A percentile compares a stretch with the other conserved stretches of the same genome.
Evolutionary conservation across 2,888 invertebrate genomes (phyloP).

Genomic region (Netelia virgata): DNA sequence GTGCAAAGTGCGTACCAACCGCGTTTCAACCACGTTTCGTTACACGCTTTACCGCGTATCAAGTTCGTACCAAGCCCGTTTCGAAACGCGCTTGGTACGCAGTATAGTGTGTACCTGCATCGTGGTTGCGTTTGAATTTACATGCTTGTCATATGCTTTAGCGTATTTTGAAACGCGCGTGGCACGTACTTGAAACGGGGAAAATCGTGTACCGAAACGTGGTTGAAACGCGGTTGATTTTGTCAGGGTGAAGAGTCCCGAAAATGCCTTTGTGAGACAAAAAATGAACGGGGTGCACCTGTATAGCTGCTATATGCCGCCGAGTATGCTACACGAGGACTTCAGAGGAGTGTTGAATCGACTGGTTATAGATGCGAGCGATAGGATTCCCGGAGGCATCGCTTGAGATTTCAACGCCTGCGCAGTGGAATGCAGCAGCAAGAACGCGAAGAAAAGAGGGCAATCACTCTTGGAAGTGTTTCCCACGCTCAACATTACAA

Average conservation of each 20-base stretch:
- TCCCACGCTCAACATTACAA: neutral
- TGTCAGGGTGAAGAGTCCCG: neutral
- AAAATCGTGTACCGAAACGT: too few relatives aligned
- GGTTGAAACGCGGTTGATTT: too few relatives aligned
- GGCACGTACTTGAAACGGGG: too few relatives aligned
- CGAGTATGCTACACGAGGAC: constrained; percentile 55
- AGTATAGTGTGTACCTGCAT: too few relatives aligned
- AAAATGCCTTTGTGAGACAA: constrained; percentile 59
- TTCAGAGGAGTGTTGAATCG: constrained; percentile 57
- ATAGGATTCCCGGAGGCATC: constrained; percentile 56
- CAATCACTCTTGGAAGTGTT: constrained; percentile 4
- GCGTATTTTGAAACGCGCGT: too few relatives aligned
- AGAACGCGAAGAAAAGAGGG: constrained; percentile 50
- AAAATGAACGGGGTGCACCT: constrained; percentile 57
- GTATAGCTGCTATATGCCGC: constrained; percentile 66
- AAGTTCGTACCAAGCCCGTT: too few relatives aligned
- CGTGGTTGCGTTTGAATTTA: too few relatives aligned
- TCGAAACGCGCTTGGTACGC: too few relatives aligned
- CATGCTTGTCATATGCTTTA: too few relatives aligned
- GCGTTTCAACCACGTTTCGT: too few relatives aligned
- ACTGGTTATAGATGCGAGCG: constrained; percentile 56
- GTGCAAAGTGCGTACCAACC: too few relatives aligned
- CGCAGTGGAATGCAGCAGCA: constrained; percentile 68
- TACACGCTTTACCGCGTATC: too few relatives aligned
- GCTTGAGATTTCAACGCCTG: constrained; percentile 22